phyloP scores from a whole-genome alignment of 2,113 vertebrate species.

The Rhinolophus ferrumequinum region DNA sequence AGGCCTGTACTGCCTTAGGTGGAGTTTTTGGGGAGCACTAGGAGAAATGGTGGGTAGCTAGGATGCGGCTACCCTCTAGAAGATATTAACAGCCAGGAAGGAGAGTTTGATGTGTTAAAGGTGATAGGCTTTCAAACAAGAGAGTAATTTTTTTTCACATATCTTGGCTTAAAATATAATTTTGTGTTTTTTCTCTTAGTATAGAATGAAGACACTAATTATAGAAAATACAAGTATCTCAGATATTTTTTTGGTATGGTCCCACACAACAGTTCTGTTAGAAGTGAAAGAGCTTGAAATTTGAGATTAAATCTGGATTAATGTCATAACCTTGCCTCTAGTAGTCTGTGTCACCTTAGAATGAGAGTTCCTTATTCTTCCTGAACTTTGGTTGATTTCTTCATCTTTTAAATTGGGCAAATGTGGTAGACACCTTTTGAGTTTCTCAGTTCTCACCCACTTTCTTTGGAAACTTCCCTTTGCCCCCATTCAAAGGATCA shows the following conservation, averaged over 20 bases:
- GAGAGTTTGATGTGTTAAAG: background rate
- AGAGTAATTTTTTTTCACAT: background rate
- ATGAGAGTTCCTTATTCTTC: background rate
- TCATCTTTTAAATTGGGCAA: background rate
- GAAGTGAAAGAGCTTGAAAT: background rate
- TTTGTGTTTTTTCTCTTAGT: background rate
- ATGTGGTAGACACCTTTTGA: background rate
- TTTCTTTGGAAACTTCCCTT: background rate
- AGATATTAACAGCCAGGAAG: background rate
- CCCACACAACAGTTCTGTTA: background rate
- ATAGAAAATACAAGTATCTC: background rate
- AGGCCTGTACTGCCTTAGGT: background rate
- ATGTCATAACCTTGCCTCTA: background rate
- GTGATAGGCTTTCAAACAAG: background rate
- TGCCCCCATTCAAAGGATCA: background rate
- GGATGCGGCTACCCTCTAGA: background rate
- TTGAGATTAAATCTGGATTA: background rate
- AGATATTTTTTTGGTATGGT: background rate
- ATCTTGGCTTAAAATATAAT: conserved; percentile 8
- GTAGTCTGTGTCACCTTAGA: background rate
- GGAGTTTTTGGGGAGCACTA: background rate
- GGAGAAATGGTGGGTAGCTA: background rate
- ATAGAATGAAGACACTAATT: background rate
- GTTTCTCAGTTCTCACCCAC: background rate
- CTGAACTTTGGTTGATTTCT: background rate